Evolutionary conservation across 2,797 vertebrate genomes (phyloP), one percentile per base, ranked within the genome.

Genomic region (Chaenodraco wilsoni): DNA sequence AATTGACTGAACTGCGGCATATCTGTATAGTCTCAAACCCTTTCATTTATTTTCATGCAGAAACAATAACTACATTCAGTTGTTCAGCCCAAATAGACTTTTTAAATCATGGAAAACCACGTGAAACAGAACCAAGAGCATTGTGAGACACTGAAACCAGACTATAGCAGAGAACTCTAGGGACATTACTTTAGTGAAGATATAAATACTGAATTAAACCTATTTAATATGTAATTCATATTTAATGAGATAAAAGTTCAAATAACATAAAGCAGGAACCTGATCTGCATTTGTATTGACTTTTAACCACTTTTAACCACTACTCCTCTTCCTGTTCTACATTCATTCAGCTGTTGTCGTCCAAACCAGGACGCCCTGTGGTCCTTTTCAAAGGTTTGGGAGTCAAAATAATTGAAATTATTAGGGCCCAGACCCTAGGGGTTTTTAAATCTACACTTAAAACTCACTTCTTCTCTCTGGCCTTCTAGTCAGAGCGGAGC

Each of bases 221-320:
- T 1, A 27, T 27, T 27, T 27, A 27, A 27, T 27, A 27, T 5
- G 27, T 27, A 5, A 37, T 14, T 27, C n/a, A 60, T 17, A 27
- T 16, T 8, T 27, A 45, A 27, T 27, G 2, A 45, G 15, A 61
- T 61, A 45, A 13, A 45, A 49, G 17, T 9, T 49, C 0, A 15
- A 19, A 50, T 19, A 63, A 49, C n/a, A 63, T 6, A 15, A 23
- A 71, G 19, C n/a, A 37, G 27, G 33, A 27, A 33, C 7, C 37
- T 14, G 11, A 50, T 17, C 7, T 61, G n/a, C 10, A 37, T 10
- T 49, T 71, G 54, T 21, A 43, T 72, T 12, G 57, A 65, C 52
- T 5, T 41, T 63, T 21, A 46, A 43, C 7, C 56, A n/a, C n/a
- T n/a, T n/a, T n/a, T n/a, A n/a, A n/a, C n/a, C n/a, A n/a, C n/a